A percentile compares a stretch with the other conserved stretches of the same genome.
phyloP scores from a whole-genome alignment of 2,113 vertebrate species.

The Dicaeum eximium region DNA sequence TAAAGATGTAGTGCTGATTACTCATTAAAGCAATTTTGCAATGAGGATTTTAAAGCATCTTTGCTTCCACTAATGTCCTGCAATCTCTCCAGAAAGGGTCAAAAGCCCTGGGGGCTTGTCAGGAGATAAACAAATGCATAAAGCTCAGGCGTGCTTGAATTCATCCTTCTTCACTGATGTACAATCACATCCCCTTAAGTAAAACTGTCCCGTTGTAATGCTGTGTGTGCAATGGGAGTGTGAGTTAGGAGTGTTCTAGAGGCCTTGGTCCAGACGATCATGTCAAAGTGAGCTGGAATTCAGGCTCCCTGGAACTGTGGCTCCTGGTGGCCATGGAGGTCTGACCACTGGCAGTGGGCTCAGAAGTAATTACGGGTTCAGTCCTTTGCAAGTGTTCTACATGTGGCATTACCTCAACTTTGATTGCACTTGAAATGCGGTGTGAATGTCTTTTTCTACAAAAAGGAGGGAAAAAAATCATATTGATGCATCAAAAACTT shows the following conservation, averaged over 20 bases:
- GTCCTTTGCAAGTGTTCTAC: not conserved
- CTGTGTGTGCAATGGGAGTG: not conserved
- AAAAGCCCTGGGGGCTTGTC: not conserved
- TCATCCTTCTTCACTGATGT: not conserved
- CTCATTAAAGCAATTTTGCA: constrained; percentile 10
- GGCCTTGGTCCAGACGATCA: not conserved
- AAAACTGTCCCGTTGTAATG: not conserved
- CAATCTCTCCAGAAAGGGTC: not conserved
- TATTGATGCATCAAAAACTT: not conserved
- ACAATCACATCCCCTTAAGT: not conserved
- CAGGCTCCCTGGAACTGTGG: not conserved
- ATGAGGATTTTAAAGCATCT: not conserved
- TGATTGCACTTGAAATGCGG: not conserved
- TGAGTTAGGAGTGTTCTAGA: not conserved
- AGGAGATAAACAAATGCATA: not conserved
- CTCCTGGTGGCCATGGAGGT: not conserved
- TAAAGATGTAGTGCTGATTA: not conserved
- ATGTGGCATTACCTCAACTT: not conserved
- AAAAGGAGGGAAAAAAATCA: not conserved
- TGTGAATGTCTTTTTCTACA: not conserved
- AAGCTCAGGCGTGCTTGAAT: not conserved
- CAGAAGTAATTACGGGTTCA: not conserved
- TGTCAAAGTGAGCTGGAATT: not conserved
- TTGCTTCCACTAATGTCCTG: not conserved
- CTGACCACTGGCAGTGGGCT: not conserved